Base-by-base conservation (phyloP, 2,113 vertebrate species). In the Pitta sordida region DNA sequence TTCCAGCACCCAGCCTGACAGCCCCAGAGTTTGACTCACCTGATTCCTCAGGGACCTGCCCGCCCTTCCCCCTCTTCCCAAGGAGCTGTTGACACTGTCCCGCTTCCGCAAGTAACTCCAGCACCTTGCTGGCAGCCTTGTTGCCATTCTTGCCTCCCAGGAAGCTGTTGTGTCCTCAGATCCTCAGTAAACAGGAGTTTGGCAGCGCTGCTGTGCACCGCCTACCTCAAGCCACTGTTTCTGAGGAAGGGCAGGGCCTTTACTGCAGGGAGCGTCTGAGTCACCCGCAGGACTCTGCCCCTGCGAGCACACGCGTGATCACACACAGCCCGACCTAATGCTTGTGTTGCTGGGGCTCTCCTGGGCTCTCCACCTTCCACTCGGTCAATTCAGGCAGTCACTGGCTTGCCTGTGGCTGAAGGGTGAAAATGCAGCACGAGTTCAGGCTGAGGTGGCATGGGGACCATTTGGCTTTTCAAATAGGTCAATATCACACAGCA, bases 1-100 rank as follows among this genome's bases (percentile, higher is more conserved):
- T 95, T 93, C 89, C 96, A 84, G 62, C 70, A 39, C 21, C 29
- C 43, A 32, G 18, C 34, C 63, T 60, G 58, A 87, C 88, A 84
- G 88, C 84, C 2, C 1, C 71, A 68, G 58, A 83, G 76, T 14
- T 78, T 95, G 93, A 95, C 87, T 92, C 91, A 92, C 84, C 82
- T 6, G 26, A 14, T 65, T 44, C 77, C 60, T 77, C 65, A 17
- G 29, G 29, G 36, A 92, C 60, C 78, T 83, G 75, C 64, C 39
- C 39, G 11, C 2, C 14, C 46, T 5, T 26, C 22, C 11, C 43
- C 69, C 19, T 49, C 37, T 46, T 49, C 30, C 52, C 7, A 9
- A 32, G 63, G 32, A 23, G 29, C 70, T 48, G 36, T 3, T 15
- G 23, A 8, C 3, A 8, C 36, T 3, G 4, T 37, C 34, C n/a